Base-by-base conservation (phyloP, 1,140 invertebrate genomes). In the Listronotus oregonensis region DNA sequence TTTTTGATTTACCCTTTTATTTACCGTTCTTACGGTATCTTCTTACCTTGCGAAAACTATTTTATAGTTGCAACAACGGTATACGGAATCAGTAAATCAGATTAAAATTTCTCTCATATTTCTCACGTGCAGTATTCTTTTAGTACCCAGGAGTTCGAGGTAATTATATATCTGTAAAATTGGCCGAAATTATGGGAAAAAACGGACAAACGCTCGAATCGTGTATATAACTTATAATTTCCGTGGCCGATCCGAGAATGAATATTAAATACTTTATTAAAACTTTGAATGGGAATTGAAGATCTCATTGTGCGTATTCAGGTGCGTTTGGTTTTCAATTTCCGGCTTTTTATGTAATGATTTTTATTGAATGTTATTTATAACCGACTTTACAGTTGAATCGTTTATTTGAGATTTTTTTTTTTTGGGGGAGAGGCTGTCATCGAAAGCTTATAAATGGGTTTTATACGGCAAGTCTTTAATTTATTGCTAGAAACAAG, bases 171-270 rank as follows among this genome's bases (percentile, higher is more conserved):
- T 18, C 52, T 55, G 37, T 15, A 39, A 55, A 43, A 46, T 14
- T 58, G 55, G 34, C 55, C 43, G 43, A 58, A 58, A 58, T 58
- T 58, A 27, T 58, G 55, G 32, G 55, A 58, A 58, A 58, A 42
- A 18, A 31, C 17, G 39, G 17, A 37, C 34, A 37, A 37, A 37
- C 34, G 34, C 34, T 37, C 34, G 34, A 37, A 37, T 37, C 34
- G 34, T 37, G 11, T 12, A 12, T 37, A 37, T 37, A 37, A 37
- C 34, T 37, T 37, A 37, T 37, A 37, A 40, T 40, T 55, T 55
- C 52, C 39, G 52, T 40, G 52, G 39, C 39, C 14, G 17, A 55
- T 55, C n/a, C 21, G 7, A 31, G 27, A 51, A n/a, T 15, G 49
- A 31, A 51, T 32, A 51, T 51, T 51, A 51, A 51, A 37, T 37